Evolutionary conservation across 2,888 invertebrate genomes (phyloP).

Genomic region (Helicoverpa assulta): DNA sequence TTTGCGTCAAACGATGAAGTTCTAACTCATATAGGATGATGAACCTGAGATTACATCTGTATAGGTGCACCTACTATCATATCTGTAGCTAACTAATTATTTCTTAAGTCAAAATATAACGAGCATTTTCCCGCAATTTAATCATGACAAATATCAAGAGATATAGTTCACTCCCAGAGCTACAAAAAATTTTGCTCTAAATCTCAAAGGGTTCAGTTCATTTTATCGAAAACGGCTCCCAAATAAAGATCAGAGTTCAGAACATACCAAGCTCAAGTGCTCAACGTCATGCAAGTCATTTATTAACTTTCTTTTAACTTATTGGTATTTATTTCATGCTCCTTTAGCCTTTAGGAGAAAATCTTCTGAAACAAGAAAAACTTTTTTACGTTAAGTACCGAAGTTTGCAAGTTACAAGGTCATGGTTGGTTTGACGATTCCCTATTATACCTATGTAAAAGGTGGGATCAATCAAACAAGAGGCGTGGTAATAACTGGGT

Average conservation of each 20-base stretch:
- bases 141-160: too few relatives aligned
- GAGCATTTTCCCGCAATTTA: too few relatives aligned
- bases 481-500: constrained; percentile 22
- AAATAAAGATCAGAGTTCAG: neutral
- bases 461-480: constrained; percentile 34
- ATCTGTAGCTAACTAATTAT: neutral
- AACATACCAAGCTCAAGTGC: neutral
- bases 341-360: neutral
- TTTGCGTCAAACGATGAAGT: neutral
- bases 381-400: neutral
- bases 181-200: too few relatives aligned
- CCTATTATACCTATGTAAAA: neutral
- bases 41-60: neutral
- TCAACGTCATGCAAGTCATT: too few relatives aligned
- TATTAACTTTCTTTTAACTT: too few relatives aligned
- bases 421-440: neutral
- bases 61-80: neutral
- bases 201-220: too few relatives aligned
- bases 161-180: too few relatives aligned
- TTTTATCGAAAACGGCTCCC: too few relatives aligned
- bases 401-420: constrained; percentile 12
- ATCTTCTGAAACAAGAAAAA: neutral
- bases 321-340: neutral
- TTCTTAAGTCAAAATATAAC: too few relatives aligned
- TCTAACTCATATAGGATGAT: neutral